Evolutionary conservation across 2,888 invertebrate genomes (phyloP), one percentile per base, ranked within the genome.

Genomic region (Luperina nickerlii): DNA sequence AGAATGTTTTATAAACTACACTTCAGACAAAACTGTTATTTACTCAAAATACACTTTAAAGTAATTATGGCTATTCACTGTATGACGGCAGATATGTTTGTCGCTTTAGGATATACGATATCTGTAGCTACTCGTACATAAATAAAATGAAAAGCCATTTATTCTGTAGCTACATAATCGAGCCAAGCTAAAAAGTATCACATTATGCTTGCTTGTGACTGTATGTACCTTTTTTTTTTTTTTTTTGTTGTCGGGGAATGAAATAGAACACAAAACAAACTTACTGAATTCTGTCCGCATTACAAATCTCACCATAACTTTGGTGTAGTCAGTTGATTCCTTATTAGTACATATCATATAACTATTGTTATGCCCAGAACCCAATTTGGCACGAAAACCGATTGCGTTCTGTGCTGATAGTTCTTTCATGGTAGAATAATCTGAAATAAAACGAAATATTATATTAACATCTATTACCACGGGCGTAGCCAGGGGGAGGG

Each of bases 361-460:
- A 48, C 69, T 73, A 0, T 82, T 69, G 8, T 82, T 11, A 15
- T 83, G 60, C 11, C 1, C 72, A 48, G 72, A 69, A 65, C 42
- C 24, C 13, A 83, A 48, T 72, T 1, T 83, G 24, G 62, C 18
- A 18, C 3, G 0, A 27, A 83, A 60, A 48, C 76, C 62, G 5
- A 83, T 54, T 2, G 4, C n/a, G 0, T 4, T 5, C 42, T 0
- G 0, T 32, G 82, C 67, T 11, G 9, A n/a, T 32, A 82, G 42
- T 0, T 27, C 0, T 18, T 0, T 2, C 42, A 42, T 65, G 15
- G 0, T 60, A n/a, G 24, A 75, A 0, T 27, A 11, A 72, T 82
- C 83, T 83, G 82, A 42, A 83, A 83, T 0, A 82, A 54, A 15
- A 45, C 2, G 24, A 57, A 65, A 63, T 63, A 20, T 38, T 63